Percentiles rank a stretch among this genome's conserved stretches.
Conservation (phyloP, 2,797 vertebrate species). For the Carapus acus region DNA sequence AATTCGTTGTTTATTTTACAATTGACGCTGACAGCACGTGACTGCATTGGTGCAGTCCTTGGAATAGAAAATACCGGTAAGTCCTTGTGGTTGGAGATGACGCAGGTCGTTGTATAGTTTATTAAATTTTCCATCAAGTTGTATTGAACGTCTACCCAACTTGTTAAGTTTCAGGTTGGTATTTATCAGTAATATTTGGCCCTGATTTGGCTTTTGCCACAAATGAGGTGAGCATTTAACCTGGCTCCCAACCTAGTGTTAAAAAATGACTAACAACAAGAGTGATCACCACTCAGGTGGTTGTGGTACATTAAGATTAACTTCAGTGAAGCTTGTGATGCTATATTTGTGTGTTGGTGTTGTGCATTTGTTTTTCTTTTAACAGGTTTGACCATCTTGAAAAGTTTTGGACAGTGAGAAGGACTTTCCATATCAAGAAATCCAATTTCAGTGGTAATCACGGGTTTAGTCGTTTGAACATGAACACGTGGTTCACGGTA, state of each 20-base stretch:
- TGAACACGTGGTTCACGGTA: not conserved
- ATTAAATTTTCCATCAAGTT: not conserved
- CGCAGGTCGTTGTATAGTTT: not conserved
- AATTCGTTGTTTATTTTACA: no score
- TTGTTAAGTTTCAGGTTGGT: not conserved
- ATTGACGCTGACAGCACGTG: not conserved
- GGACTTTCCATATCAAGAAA: slow-evolving; percentile 60
- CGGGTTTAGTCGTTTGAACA: not conserved
- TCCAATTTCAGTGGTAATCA: slow-evolving; percentile 40
- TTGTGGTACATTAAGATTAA: slow-evolving; percentile 15
- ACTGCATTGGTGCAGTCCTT: not conserved
- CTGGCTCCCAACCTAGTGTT: not conserved
- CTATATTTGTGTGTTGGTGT: slow-evolving; percentile 69
- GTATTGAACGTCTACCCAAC: no score
- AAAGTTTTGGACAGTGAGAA: slow-evolving; percentile 64
- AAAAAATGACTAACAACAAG: not conserved
- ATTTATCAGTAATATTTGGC: not conserved
- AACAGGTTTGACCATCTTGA: slow-evolving; percentile 74
- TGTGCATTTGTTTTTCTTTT: slow-evolving; percentile 73
- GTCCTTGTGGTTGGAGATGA: not conserved
- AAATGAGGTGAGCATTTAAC: no score
- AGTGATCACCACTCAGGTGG: not conserved
- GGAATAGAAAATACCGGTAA: not conserved
- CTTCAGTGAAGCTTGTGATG: slow-evolving; percentile 52
- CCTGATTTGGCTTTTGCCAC: no score